Base-by-base conservation (phyloP, 1,140 invertebrate genomes). In the Pseudomyrmex concolor region DNA sequence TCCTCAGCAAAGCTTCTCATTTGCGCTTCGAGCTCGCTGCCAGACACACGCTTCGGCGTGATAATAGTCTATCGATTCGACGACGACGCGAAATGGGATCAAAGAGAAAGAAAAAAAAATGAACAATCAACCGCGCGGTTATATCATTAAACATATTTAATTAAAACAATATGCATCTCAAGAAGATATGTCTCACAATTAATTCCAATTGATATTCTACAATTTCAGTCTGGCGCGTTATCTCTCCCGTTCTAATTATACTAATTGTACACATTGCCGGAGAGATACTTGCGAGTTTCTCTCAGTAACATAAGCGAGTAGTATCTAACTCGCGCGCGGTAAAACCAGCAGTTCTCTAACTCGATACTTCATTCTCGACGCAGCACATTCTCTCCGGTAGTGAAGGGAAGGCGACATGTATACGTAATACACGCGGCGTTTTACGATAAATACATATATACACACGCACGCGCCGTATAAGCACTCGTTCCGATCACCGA, bases 321-420 rank as follows among this genome's bases (percentile, higher is more conserved):
- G 4, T 34, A 34, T 0, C 34, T 55, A 74, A 43, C 34, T 34
- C 34, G 34, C 45, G 17, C 60, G 9, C 54, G 7, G 7, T 13
- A 59, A n/a, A 64, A 12, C 43, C 54, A 68, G 54, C 67, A 70
- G 19, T n/a, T 76, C 19, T 66, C 60, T 10, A 34, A 13, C 15
- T 78, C 54, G 19, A 59, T 70, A 50, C 45, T 59, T 48, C 22
- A 59, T 48, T 71, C 76, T 25, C 22, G 55, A 50, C 8, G 71
- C 19, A 70, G 59, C 64, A 70, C 64, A 80, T 71, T 80, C 76
- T 34, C 34, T 34, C 12, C 43, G 54, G 5, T 15, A 15, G 66
- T 71, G 76, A 80, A 80, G 55, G 76, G 64, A 80, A 80, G 19
- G 76, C 54, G 66, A 71, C 63, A n/a, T 34, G n/a, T n/a, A 64